These are phyloP conservation scores for Thamnophis sirtalis DNA, from an alignment of 2,113 vertebrate species.

Conservation along the genomic window DNA sequence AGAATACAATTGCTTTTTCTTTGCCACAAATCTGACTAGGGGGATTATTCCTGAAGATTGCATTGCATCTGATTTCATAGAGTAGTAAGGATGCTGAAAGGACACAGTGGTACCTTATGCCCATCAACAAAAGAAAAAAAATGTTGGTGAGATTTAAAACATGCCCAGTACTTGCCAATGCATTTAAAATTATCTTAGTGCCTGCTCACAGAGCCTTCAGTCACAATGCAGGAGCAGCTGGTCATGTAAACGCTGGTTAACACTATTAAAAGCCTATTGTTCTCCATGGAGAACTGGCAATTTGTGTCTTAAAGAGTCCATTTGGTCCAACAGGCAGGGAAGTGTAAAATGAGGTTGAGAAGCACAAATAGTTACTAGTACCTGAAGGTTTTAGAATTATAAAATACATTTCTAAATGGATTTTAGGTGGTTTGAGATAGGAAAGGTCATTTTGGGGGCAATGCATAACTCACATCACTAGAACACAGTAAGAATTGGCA, in stretches of 20 bases:
- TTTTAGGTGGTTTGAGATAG: background rate
- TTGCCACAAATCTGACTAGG: background rate
- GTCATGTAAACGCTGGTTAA: background rate
- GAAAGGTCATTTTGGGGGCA: background rate
- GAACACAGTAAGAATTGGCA: background rate
- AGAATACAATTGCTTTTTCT: background rate
- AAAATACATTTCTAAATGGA: background rate
- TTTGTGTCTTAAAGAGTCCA: background rate
- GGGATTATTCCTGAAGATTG: background rate
- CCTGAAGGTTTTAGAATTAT: background rate
- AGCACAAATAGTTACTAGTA: background rate
- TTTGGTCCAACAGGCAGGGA: background rate
- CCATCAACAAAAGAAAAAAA: background rate
- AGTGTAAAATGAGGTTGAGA: background rate
- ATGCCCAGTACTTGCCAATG: background rate
- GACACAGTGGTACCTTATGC: background rate
- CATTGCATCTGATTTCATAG: background rate
- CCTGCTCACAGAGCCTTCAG: background rate
- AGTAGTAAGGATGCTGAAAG: background rate
- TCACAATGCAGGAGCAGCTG: background rate
- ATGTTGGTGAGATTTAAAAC: background rate
- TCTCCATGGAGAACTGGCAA: background rate
- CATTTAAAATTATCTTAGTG: background rate
- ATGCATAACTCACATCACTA: background rate
- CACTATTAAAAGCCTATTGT: background rate